Evolutionary conservation across 2,888 invertebrate genomes (phyloP).

Genomic region (Merodon equestris): DNA sequence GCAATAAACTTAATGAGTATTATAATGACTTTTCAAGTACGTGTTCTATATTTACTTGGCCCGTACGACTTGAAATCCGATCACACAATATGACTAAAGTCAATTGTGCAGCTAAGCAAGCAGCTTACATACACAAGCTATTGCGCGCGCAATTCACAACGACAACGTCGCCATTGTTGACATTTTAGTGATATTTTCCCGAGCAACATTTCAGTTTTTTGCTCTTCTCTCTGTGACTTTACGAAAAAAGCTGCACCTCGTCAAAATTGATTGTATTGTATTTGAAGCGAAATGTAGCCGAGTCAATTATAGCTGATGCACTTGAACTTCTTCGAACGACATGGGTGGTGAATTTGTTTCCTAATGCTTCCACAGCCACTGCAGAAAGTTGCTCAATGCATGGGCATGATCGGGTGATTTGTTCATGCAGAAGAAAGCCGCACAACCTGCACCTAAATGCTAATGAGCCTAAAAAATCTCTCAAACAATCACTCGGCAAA

Average conservation of each 20-base stretch:
- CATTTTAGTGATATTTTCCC: constrained; percentile 36
- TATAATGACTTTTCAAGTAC: constrained; percentile 42
- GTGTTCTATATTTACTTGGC: constrained; percentile 40
- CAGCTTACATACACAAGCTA: background rate
- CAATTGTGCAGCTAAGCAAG: constrained; percentile 8
- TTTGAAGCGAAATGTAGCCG: background rate
- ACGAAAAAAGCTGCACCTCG: constrained; percentile 25
- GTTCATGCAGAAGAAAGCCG: constrained; percentile 16
- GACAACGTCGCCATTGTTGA: constrained; percentile 29
- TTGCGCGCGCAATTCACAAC: too few relatives aligned
- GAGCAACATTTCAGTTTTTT: too few relatives aligned
- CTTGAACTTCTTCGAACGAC: constrained; percentile 31
- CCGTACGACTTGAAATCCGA: constrained; percentile 33
- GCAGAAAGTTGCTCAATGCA: too few relatives aligned
- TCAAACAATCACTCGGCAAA: constrained; percentile 26
- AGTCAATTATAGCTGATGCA: background rate
- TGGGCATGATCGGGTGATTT: too few relatives aligned
- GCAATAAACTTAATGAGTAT: constrained; percentile 37
- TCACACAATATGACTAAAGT: constrained; percentile 30
- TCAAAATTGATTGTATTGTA: constrained; percentile 5
- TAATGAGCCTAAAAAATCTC: constrained; percentile 23
- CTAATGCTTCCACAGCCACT: too few relatives aligned
- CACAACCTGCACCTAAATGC: background rate
- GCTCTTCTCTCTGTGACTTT: too few relatives aligned
- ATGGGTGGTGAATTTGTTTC: background rate